Base-by-base conservation (phyloP, 2,888 invertebrate genomes). In the Phasia obesa region DNA sequence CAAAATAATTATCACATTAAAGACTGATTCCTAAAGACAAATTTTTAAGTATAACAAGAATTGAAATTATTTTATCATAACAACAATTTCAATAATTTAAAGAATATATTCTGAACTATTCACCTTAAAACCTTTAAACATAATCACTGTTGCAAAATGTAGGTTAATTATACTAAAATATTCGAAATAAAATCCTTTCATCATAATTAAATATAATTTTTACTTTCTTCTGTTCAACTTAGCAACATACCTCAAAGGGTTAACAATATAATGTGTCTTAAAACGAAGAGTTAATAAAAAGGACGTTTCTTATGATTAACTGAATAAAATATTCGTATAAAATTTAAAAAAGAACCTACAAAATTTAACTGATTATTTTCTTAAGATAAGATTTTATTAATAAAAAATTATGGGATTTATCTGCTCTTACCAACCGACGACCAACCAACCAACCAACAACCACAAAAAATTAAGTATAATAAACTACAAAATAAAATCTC, bases 341-440 rank as follows among this genome's bases (percentile, higher is more conserved):
- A 59, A 25, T 23, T n/a, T n/a, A 42, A 57, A 60, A 44, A n/a
- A 23, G 2, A 55, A 21, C 23, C 15, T 47, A 60, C 15, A 65
- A 75, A 27, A 21, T 27, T 27, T 31, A 70, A 60, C 73, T 73
- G 78, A 83, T 83, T 64, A 67, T 83, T 59, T 65, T 21, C 38
- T 59, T 60, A n/a, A 79, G 83, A 83, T 83, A 83, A 79, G 71
- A 25, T 79, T 83, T 83, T 79, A 79, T 83, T 83, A 79, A 75
- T 78, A 75, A 71, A 79, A 79, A 79, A 75, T 60, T 79, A 79
- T 71, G 60, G 71, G 65, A 75, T 67, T 83, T 79, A 71, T 70
- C 21, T 75, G 73, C 15, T 59, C 55, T 69, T 64, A 57, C 31
- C 42, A n/a, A n/a, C n/a, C n/a, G n/a, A n/a, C n/a, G n/a, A n/a